Conservation (phyloP, 2,113 vertebrate genomes). For the Girardinichthys multiradiatus region DNA sequence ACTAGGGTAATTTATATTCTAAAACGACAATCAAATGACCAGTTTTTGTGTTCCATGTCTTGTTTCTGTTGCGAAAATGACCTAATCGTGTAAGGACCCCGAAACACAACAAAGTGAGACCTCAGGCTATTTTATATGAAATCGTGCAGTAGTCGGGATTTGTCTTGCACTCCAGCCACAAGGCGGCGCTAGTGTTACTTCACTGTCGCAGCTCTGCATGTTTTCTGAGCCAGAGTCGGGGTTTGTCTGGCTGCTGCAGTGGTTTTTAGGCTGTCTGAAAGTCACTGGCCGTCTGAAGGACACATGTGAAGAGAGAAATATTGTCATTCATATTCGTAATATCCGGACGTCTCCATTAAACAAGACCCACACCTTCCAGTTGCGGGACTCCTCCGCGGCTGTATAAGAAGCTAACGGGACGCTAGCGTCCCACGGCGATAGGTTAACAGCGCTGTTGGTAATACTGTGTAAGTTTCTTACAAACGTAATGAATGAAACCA, state of each 20-base stretch:
- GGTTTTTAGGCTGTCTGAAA: neutral
- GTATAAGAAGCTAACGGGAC: neutral
- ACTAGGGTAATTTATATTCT: too few species aligned
- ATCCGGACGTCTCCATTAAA: neutral
- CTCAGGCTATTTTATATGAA: too few species aligned
- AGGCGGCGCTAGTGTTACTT: constrained; percentile 33
- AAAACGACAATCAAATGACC: too few species aligned
- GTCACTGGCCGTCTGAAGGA: neutral
- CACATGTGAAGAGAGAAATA: neutral
- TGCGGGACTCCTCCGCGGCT: too few species aligned
- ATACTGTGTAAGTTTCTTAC: neutral
- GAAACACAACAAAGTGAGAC: too few species aligned
- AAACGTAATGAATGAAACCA: neutral
- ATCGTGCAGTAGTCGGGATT: too few species aligned
- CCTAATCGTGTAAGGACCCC: too few species aligned
- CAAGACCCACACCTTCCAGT: neutral
- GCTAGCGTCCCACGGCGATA: neutral
- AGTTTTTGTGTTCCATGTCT: too few species aligned
- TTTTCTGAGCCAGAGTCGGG: constrained; percentile 4
- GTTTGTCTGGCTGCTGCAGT: neutral
- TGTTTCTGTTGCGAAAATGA: too few species aligned
- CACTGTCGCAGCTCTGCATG: neutral
- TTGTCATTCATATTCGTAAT: too few species aligned
- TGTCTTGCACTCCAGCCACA: constrained; percentile 39
- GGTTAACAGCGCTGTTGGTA: neutral